Evolutionary conservation across 2,888 invertebrate species (phyloP).

Genomic region (Pristionchus mayeri): DNA sequence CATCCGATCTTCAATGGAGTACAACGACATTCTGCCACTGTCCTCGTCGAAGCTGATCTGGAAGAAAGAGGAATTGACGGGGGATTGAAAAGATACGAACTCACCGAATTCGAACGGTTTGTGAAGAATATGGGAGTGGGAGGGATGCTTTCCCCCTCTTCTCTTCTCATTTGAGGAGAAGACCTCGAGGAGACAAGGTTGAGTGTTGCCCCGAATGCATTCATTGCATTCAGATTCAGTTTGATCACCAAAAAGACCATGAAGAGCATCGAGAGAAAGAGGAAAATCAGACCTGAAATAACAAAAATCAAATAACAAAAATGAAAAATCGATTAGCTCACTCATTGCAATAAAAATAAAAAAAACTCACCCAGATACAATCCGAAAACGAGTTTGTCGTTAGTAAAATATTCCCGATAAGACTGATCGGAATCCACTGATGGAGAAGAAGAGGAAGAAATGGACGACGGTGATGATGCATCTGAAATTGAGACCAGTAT

Average conservation of each 20-base stretch:
- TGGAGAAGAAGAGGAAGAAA: background rate
- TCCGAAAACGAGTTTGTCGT: background rate
- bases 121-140: background rate
- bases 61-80: background rate
- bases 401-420: background rate
- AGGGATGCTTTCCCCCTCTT: background rate
- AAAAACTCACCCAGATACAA: background rate
- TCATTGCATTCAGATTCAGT: background rate
- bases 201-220: background rate
- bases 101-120: background rate
- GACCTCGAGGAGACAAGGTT: too few species aligned
- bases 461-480: background rate
- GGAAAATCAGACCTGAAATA: background rate
- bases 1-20: background rate
- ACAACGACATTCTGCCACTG: background rate
- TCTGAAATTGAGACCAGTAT: background rate
- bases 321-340: background rate
- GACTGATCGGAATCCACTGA: background rate
- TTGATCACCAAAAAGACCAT: background rate
- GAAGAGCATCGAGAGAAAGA: background rate
- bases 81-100: background rate
- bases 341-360: too few species aligned
- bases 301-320: background rate
- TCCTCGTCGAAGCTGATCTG: background rate
- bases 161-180: too few species aligned